A percentile compares a stretch with the other conserved stretches of the same genome.
Evolutionary conservation across 2,888 invertebrate genomes (phyloP).

Genomic region (Atethmia centrago): DNA sequence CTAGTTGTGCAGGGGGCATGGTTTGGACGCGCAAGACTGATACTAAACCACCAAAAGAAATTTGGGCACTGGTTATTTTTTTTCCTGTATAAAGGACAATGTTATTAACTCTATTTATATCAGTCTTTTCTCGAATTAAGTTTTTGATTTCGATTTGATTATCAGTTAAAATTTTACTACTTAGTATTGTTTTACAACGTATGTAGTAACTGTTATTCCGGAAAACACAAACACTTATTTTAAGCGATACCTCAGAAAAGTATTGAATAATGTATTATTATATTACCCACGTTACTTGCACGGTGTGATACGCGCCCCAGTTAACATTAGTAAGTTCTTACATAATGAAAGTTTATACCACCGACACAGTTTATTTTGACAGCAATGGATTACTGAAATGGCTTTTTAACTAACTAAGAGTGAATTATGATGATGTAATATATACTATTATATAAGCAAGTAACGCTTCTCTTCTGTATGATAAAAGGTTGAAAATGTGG

Average conservation of each 20-base stretch:
- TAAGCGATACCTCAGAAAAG: neutral
- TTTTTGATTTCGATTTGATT: too few species aligned
- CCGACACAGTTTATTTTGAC: slow-evolving; percentile 59
- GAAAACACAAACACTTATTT: neutral
- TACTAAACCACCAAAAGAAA: too few species aligned
- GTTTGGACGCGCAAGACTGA: too few species aligned
- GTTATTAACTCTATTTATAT: too few species aligned
- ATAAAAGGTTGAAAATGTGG: neutral
- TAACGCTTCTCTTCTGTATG: neutral
- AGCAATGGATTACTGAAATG: slow-evolving; percentile 54
- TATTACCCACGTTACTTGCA: neutral
- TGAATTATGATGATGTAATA: slow-evolving; percentile 29
- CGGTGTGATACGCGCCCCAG: slow-evolving; percentile 40
- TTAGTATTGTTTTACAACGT: neutral
- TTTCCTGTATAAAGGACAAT: too few species aligned
- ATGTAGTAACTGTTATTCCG: too few species aligned
- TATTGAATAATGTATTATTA: neutral
- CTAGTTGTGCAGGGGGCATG: too few species aligned
- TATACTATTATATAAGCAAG: neutral
- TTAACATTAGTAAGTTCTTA: slow-evolving; percentile 61
- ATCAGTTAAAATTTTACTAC: neutral
- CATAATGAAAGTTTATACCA: slow-evolving; percentile 57
- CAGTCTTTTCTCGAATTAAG: too few species aligned
- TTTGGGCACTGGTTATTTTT: too few species aligned
- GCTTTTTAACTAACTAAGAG: slow-evolving; percentile 41